Base-by-base conservation (phyloP, 1,140 invertebrate genomes). In the Dinoponera quadriceps region DNA sequence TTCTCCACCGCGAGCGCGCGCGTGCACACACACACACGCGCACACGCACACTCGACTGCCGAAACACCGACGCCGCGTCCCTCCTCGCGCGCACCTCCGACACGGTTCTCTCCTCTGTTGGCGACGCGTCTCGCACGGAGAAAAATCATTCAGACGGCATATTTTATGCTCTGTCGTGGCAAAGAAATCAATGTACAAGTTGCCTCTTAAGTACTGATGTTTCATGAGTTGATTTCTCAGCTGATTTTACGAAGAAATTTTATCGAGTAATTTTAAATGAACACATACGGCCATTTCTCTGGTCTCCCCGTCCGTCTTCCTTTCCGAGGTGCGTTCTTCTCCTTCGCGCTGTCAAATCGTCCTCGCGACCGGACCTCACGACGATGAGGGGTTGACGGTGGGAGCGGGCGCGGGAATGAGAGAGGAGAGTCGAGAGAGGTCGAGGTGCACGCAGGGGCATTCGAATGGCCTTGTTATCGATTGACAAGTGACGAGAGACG, bases 61-160 rank as follows among this genome's bases (percentile, higher is more conserved):
- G 20, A 86, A 82, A 49, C 72, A 69, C 48, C 55, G 69, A 69
- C 68, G 48, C 71, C 62, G 22, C 44, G 14, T 22, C 20, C 13
- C 7, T 44, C 1, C n/a, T 55, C 9, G 51, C 72, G 54, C 55
- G 49, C 72, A 38, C 57, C 62, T 51, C 38, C 66, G 27, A 63
- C 2, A 62, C 48, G 27, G 73, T 80, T 89, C 65, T 80, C 22
- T 71, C 82, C 59, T 87, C 72, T 73, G 27, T 51, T 66, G 54
- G 29, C 55, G 2, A 25, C 16, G 5, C 57, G 27, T 55, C n/a
- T 13, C 20, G 33, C n/a, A n/a, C n/a, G n/a, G n/a, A n/a, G n/a
- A n/a, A n/a, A n/a, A n/a, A n/a, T n/a, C n/a, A n/a, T n/a, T n/a
- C n/a, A n/a, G n/a, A n/a, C n/a, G n/a, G n/a, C n/a, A n/a, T n/a